A percentile compares a stretch with the other conserved stretches of the same genome.
Evolutionary conservation across 1,140 invertebrate genomes (phyloP).

Genomic region (Metopolophium dirhodum): DNA sequence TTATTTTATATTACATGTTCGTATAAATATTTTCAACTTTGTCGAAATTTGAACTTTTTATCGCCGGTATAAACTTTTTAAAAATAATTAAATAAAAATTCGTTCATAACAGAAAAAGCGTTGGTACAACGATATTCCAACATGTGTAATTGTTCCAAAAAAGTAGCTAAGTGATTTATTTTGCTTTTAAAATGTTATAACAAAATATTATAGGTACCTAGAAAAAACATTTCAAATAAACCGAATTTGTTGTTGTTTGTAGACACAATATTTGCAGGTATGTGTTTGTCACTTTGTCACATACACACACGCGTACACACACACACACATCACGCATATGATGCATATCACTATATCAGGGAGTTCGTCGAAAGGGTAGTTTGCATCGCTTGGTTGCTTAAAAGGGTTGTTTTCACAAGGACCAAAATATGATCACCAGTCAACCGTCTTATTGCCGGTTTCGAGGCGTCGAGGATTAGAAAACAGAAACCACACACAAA

Average conservation of each 20-base stretch:
- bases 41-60: background rate
- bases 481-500: conserved; percentile 1
- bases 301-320: no score
- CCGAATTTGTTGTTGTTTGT: background rate
- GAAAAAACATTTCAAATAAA: background rate
- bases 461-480: background rate
- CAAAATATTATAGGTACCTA: background rate
- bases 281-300: background rate
- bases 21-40: background rate
- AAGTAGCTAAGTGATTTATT: background rate
- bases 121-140: background rate
- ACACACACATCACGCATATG: background rate
- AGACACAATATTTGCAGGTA: background rate
- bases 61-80: background rate
- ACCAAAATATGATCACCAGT: background rate
- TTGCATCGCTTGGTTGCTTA: background rate
- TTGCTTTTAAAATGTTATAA: background rate
- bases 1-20: background rate
- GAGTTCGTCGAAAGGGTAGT: background rate
- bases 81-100: background rate
- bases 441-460: background rate
- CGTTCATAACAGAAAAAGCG: background rate
- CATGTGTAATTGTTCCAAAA: background rate
- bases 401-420: conserved; percentile 46
- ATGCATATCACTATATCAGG: background rate